Conservation (phyloP, 2,888 invertebrate species). For the Drosophila diplacantha region DNA sequence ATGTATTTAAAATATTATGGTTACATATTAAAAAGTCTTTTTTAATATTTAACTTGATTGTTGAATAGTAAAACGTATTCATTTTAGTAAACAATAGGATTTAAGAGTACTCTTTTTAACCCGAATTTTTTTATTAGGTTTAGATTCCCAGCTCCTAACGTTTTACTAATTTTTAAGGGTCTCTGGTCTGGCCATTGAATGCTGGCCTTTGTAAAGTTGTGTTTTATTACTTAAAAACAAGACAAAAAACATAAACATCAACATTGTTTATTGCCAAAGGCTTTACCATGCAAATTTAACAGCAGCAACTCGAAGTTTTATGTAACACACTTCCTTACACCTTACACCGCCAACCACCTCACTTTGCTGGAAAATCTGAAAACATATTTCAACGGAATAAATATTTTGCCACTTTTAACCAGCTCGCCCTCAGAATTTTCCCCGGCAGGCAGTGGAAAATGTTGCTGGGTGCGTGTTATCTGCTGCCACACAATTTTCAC, state of each 20-base stretch:
- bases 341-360: neutral
- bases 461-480: slow-evolving; percentile 40
- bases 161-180: slow-evolving; percentile 1
- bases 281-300: slow-evolving; percentile 13
- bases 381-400: slow-evolving; percentile 39
- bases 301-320: slow-evolving; percentile 8
- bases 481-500: slow-evolving; percentile 50
- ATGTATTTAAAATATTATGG: slow-evolving; percentile 5
- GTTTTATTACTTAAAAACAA: slow-evolving; percentile 6
- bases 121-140: neutral
- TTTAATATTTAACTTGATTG: too few species aligned
- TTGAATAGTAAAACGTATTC: neutral
- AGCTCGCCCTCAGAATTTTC: slow-evolving; percentile 7
- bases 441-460: slow-evolving; percentile 7
- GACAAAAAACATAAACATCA: neutral
- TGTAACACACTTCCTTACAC: slow-evolving; percentile 1
- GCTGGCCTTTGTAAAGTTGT: neutral
- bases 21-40: neutral
- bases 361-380: slow-evolving; percentile 15
- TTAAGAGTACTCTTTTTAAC: neutral
- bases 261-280: slow-evolving; percentile 11
- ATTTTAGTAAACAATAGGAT: neutral
- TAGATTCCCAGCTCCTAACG: neutral
- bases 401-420: slow-evolving; percentile 38
- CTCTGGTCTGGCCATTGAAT: neutral